Evolutionary conservation across 2,797 vertebrate genomes (phyloP), one percentile per base, ranked within the genome.

Genomic region (Platalea minor): DNA sequence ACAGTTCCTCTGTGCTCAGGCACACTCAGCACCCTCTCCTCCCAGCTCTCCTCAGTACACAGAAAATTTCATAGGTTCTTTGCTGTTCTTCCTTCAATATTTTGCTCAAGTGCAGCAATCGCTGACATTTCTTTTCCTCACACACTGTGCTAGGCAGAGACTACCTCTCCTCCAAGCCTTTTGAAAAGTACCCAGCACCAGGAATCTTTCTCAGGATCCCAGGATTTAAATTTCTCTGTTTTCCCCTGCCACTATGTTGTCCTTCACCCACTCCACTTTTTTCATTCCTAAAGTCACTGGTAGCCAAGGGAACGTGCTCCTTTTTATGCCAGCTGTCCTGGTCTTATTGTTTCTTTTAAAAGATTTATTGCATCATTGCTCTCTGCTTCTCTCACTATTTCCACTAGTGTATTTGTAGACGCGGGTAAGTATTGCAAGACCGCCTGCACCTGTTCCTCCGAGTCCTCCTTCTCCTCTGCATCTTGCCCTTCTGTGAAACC

Each of bases 291-390:
- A 84, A 86, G 83, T 67, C 59, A 11, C 59, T 67, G 45, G 91
- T 96, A 95, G 94, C 89, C 80, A 95, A 95, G 95, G 95, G 93
- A 96, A 96, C 94, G 31, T 6, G 39, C 19, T 95, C 74, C 63
- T 91, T 94, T 95, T 94, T 84, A 90, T 85, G 77, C 88, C 95
- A 96, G 91, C 94, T 96, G 96, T 94, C 96, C 83, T 64, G 70
- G 54, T 60, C 83, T 95, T 91, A 97, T 97, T 97, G 93, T 97
- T 96, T 96, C 96, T 96, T 96, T 95, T 94, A 94, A 96, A 96
- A 96, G 96, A 96, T 96, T 95, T 96, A 95, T 86, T 96, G 94
- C 94, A 92, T 85, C 95, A 39, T 92, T 96, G 91, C 91, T 93
- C 77, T 54, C 93, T 93, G 83, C 85, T 95, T 69, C 93, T 89